phyloP scores from a whole-genome alignment of 1,140 invertebrate species.

The Teleopsis dalmanni region DNA sequence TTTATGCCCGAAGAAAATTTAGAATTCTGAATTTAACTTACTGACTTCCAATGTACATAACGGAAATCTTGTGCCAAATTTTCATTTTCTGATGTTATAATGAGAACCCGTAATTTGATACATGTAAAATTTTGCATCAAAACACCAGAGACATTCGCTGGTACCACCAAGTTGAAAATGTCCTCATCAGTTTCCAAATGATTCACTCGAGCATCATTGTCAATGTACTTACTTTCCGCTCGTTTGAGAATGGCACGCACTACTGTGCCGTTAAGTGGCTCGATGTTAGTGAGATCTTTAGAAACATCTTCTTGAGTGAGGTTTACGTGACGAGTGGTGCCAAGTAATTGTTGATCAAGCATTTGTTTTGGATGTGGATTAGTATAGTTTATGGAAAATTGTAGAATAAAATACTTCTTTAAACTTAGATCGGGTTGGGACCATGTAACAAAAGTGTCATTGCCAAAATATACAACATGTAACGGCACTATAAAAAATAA shows the following conservation, averaged over 20 bases:
- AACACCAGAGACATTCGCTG: slow-evolving; percentile 36
- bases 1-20: background rate
- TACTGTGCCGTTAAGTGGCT: slow-evolving; percentile 22
- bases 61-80: slow-evolving; percentile 37
- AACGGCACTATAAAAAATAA: slow-evolving; percentile 23
- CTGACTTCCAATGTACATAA: slow-evolving; percentile 44
- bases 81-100: slow-evolving; percentile 38
- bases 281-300: slow-evolving; percentile 23
- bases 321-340: slow-evolving; percentile 25
- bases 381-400: slow-evolving; percentile 38
- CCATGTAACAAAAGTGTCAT: slow-evolving; percentile 38
- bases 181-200: slow-evolving; percentile 31
- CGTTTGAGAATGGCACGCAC: slow-evolving; percentile 21
- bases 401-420: slow-evolving; percentile 40
- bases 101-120: slow-evolving; percentile 38
- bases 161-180: slow-evolving; percentile 32
- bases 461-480: slow-evolving; percentile 30
- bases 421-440: slow-evolving; percentile 29
- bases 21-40: slow-evolving; percentile 18
- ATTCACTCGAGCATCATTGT: slow-evolving; percentile 28
- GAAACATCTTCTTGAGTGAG: slow-evolving; percentile 28
- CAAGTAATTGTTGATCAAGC: slow-evolving; percentile 17
- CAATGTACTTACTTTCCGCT: slow-evolving; percentile 25
- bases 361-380: slow-evolving; percentile 32
- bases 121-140: slow-evolving; percentile 30